phyloP scores from a whole-genome alignment of 2,888 invertebrate genomes.

The Caenorhabditis sp. region DNA sequence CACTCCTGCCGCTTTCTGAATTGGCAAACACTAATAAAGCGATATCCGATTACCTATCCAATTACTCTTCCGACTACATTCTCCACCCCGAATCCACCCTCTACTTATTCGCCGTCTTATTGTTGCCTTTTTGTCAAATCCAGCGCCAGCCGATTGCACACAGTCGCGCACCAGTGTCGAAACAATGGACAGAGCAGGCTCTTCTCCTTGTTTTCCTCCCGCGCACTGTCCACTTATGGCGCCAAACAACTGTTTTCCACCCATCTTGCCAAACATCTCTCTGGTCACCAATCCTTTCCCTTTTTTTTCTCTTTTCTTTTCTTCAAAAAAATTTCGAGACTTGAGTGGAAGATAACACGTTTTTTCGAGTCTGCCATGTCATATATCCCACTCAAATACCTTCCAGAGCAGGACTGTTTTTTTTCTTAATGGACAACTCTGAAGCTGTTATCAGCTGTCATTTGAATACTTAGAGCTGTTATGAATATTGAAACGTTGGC shows the following conservation, averaged over 20 bases:
- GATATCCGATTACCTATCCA: conserved; percentile 66
- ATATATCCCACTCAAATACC: conserved; percentile 22
- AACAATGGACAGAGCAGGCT: conserved; percentile 43
- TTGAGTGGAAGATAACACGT: conserved; percentile 53
- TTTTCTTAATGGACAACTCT: too few relatives aligned
- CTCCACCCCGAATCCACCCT: conserved; percentile 20
- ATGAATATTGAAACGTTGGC: too few relatives aligned
- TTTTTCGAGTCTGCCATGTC: conserved; percentile 50
- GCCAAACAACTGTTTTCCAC: conserved; percentile 56
- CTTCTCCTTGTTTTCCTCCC: conserved; percentile 39
- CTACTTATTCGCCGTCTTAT: conserved; percentile 34
- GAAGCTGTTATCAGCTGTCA: too few relatives aligned
- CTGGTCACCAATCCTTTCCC: conserved; percentile 47
- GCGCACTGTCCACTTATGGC: conserved; percentile 59
- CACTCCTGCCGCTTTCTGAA: conserved; percentile 37
- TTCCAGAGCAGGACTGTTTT: conserved; percentile 27
- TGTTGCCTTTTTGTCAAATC: conserved; percentile 56
- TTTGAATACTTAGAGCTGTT: too few relatives aligned
- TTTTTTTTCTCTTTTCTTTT: conserved; percentile 26
- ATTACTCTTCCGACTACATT: conserved; percentile 56
- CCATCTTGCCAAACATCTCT: conserved; percentile 43
- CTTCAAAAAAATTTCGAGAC: conserved; percentile 5
- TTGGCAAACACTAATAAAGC: conserved; percentile 57
- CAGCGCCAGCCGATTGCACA: conserved; percentile 42
- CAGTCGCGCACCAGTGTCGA: conserved; percentile 52